Base-by-base conservation (phyloP, 2,797 vertebrate genomes). In the Malurus leucopterus region DNA sequence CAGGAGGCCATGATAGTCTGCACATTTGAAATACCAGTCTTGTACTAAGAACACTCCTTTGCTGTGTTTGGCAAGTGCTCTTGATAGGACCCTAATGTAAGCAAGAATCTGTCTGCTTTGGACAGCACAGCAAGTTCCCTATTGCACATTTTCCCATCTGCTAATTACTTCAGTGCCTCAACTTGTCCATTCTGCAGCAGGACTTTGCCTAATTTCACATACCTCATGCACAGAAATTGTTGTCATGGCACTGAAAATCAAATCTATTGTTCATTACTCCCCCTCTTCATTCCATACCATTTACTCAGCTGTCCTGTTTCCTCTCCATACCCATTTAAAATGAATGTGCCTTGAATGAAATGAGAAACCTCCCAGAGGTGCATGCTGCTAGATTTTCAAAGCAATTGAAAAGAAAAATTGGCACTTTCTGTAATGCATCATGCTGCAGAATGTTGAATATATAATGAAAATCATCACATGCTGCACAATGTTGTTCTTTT, bases 341-440 rank as follows among this genome's bases (percentile, higher is more conserved):
- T 79, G 88, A 82, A 91, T 88, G 84, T 93, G 86, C 77, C 77
- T 84, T 73, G 86, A 84, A 89, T 93, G 64, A 94, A 95, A 93
- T 88, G 84, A 76, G 64, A 79, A 83, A 50, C 55, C 79, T 92
- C 90, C 63, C 91, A 91, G 82, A 88, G 91, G 91, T 86, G 75
- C 80, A 84, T 88, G 73, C 90, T 86, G 85, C 70, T 86, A 80
- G 79, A 90, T 82, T 91, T 94, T 91, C 89, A 76, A 84, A 84
- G 84, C 81, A 93, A 90, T 91, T 94, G 54, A 89, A 90, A 95
- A 96, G 89, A 92, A 92, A 92, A 94, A 84, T 93, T 90, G 81
- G 67, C 77, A 86, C 88, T 93, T 83, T 85, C 80, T 63, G 36
- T 86, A 92, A 80, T 76, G 50, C 44, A 78, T 79, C 68, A 73